Conservation (phyloP, 2,113 vertebrate species). For the Pao palembangensis region DNA sequence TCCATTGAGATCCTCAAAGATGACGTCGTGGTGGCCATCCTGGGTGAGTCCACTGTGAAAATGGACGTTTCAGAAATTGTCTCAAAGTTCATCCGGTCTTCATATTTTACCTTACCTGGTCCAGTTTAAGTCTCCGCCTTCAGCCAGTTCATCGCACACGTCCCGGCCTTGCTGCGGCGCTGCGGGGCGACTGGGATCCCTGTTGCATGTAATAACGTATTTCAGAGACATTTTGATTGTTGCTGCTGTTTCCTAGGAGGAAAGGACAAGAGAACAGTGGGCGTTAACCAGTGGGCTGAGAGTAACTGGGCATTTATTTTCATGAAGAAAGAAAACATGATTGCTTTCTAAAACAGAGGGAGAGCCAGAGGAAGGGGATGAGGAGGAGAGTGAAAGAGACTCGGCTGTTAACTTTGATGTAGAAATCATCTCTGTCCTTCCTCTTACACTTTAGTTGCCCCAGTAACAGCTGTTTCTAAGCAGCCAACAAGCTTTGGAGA, state of each 20-base stretch:
- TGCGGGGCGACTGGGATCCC: slow-evolving; percentile 28
- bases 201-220: slow-evolving; percentile 30
- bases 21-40: slow-evolving; percentile 94
- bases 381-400: neutral
- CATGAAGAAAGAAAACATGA: slow-evolving; percentile 1
- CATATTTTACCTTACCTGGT: too few relatives aligned
- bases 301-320: slow-evolving; percentile 20
- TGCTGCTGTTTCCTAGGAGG: slow-evolving; percentile 22
- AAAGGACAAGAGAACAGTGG: slow-evolving; percentile 24
- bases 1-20: slow-evolving; percentile 98
- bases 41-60: slow-evolving; percentile 77
- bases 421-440: neutral
- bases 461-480: slow-evolving; percentile 35
- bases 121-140: too few relatives aligned
- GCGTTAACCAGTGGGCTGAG: slow-evolving; percentile 27
- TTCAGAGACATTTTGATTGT: slow-evolving; percentile 34
- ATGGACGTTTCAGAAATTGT: too few relatives aligned
- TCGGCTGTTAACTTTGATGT: neutral
- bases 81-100: neutral
- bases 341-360: slow-evolving; percentile 22
- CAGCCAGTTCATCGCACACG: too few relatives aligned
- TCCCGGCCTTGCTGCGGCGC: too few relatives aligned
- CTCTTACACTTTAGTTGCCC: slow-evolving; percentile 2
- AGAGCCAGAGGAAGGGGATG: slow-evolving; percentile 2
- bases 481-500: slow-evolving; percentile 23